A percentile compares a stretch with the other conserved stretches of the same genome.
phyloP scores from a whole-genome alignment of 2,797 vertebrate genomes.

The Eurystomus glaucurus region DNA sequence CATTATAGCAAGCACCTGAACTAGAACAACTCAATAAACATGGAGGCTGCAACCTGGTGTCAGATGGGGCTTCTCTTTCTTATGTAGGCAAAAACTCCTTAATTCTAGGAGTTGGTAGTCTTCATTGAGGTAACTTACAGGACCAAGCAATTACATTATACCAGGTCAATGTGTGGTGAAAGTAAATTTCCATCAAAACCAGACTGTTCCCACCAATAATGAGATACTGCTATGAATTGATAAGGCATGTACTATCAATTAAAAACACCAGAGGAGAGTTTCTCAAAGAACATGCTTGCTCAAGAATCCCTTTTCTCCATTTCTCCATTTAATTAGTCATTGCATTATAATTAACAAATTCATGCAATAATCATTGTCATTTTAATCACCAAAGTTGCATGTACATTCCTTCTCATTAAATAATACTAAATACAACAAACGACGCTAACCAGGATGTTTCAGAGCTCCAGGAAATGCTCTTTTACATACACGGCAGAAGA shows the following conservation, averaged over 20 bases:
- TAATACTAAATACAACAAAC: constrained; percentile 41
- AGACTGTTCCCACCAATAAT: constrained; percentile 19
- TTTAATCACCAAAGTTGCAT: constrained; percentile 47
- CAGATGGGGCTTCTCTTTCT: not conserved
- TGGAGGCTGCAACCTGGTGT: not conserved
- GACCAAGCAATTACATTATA: not conserved
- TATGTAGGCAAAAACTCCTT: not conserved
- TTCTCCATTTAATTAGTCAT: constrained; percentile 65
- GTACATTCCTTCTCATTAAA: constrained; percentile 48
- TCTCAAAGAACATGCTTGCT: constrained; percentile 62
- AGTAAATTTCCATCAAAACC: constrained; percentile 19
- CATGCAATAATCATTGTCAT: constrained; percentile 58
- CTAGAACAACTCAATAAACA: not conserved
- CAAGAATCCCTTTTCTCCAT: constrained; percentile 64
- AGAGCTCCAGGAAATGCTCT: constrained; percentile 28
- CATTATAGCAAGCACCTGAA: not conserved
- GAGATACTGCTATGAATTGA: constrained; percentile 4
- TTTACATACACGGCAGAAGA: constrained; percentile 35
- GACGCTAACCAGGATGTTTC: constrained; percentile 8
- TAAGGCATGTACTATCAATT: constrained; percentile 28
- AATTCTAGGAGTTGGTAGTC: not conserved
- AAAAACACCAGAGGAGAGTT: constrained; percentile 8
- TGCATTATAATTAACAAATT: constrained; percentile 55
- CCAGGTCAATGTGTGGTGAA: not conserved
- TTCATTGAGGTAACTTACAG: not conserved